Base-by-base conservation (phyloP, 2,888 invertebrate species). In the Drosophila sordidula region DNA sequence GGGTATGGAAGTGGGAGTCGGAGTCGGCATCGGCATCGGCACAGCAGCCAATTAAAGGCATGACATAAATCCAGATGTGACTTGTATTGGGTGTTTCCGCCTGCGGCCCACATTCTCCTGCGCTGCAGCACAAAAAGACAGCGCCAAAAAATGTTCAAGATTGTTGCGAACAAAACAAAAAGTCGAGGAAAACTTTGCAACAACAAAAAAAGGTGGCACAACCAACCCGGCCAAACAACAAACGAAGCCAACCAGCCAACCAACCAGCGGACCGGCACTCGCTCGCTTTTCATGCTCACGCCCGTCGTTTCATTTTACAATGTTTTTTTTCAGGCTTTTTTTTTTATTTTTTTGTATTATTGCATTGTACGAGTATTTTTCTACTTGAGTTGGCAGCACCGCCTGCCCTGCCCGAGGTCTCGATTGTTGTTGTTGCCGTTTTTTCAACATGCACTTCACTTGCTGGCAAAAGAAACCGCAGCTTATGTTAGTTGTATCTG, bases 71-170 rank as follows among this genome's bases (percentile, higher is more conserved):
- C 91, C 90, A 91, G 90, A 90, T 91, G 90, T 88, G 90, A 90
- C 91, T 91, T 90, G 90, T 91, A 91, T 90, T 91, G 92, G 92
- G 92, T 91, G 91, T 92, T 91, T 91, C 91, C 90, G 90, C 89
- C 90, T 90, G 83, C 87, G 88, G 88, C 89, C 89, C 90, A 87
- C 90, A 87, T 85, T 83, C 78, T 63, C 62, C 50, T 32, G 12
- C 32, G 34, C n/a, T 38, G 51, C 36, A 44, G 62, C 46, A 39
- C 46, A 66, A 73, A 82, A 80, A 86, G 72, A 82, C 73, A 82
- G 74, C 83, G 73, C 88, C 84, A 75, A 87, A 79, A 76, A 78
- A 84, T 79, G 81, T 80, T 80, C 87, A 84, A 88, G 86, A 87
- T 82, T 82, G 82, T 87, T 87, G 81, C 84, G 70, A 84, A 77